A percentile compares a stretch with the other conserved stretches of the same genome.
Evolutionary conservation across 1,140 invertebrate species (phyloP).

Genomic region (Macrosteles quadrilineatus): DNA sequence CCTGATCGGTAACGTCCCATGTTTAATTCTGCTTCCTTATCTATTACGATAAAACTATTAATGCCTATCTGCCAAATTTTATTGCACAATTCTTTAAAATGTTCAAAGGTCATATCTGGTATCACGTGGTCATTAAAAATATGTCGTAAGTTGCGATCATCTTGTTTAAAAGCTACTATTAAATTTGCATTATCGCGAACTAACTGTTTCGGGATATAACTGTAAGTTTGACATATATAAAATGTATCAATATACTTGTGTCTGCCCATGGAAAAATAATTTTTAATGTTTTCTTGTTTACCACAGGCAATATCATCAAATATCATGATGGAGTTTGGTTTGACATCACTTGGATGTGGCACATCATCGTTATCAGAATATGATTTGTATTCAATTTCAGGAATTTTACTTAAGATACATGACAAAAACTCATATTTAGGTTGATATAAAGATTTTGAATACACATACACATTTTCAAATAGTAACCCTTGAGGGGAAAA

Average conservation of each 20-base stretch:
- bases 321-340: slow-evolving; percentile 46
- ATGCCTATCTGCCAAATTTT: slow-evolving; percentile 45
- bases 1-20: slow-evolving; percentile 38
- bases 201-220: slow-evolving; percentile 49
- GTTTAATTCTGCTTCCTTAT: slow-evolving; percentile 49
- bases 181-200: slow-evolving; percentile 50
- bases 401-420: slow-evolving; percentile 41
- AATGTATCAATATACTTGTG: slow-evolving; percentile 49
- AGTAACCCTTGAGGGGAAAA: slow-evolving; percentile 44
- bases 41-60: slow-evolving; percentile 47
- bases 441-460: slow-evolving; percentile 49
- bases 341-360: slow-evolving; percentile 34
- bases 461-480: slow-evolving; percentile 51
- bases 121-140: slow-evolving; percentile 50
- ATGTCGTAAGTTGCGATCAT: slow-evolving; percentile 50
- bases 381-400: slow-evolving; percentile 31
- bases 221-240: slow-evolving; percentile 50
- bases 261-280: slow-evolving; percentile 49
- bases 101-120: slow-evolving; percentile 17
- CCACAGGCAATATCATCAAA: slow-evolving; percentile 48
- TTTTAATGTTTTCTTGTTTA: slow-evolving; percentile 29
- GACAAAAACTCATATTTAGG: slow-evolving; percentile 46
- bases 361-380: slow-evolving; percentile 32
- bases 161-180: slow-evolving; percentile 49
- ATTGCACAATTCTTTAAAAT: slow-evolving; percentile 14